Evolutionary conservation across 2,797 vertebrate genomes (phyloP).

Genomic region (Rhadinocentrus ornatus): DNA sequence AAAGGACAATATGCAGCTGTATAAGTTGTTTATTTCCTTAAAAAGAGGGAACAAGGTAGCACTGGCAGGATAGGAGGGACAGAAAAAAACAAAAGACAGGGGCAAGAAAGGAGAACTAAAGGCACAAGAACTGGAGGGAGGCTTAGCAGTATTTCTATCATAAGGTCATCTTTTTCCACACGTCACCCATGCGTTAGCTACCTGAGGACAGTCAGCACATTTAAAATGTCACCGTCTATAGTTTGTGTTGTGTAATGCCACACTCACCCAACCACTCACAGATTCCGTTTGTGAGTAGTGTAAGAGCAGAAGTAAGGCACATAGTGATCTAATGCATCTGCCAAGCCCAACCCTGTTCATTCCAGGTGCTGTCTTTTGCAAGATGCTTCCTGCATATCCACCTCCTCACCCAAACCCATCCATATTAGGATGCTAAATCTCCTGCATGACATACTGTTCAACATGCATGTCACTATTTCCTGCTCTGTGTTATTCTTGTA

Average conservation of each 20-base stretch:
- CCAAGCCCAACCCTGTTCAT: conserved; percentile 27
- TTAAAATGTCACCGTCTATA: conserved; percentile 80
- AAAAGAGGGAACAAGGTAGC: conserved; percentile 14
- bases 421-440: conserved; percentile 65
- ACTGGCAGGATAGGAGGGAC: neutral
- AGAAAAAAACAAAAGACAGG: conserved; percentile 29
- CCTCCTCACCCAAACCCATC: conserved; percentile 35
- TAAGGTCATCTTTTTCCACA: conserved; percentile 84
- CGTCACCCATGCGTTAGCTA: conserved; percentile 68
- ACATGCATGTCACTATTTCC: conserved; percentile 48
- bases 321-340: conserved; percentile 35
- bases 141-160: conserved; percentile 70
- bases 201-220: conserved; percentile 76
- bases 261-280: conserved; percentile 15
- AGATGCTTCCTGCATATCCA: conserved; percentile 33
- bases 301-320: conserved; percentile 27
- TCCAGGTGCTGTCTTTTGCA: conserved; percentile 52
- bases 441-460: conserved; percentile 24
- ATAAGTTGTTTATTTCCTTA: conserved; percentile 61
- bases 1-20: conserved; percentile 53
- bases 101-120: conserved; percentile 19
- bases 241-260: conserved; percentile 70
- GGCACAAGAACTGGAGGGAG: conserved; percentile 28
- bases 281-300: conserved; percentile 9
- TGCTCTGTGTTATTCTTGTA: conserved; percentile 43